Evolutionary conservation across 2,888 invertebrate species (phyloP), one percentile per base, ranked within the genome.

Genomic region (Lasioglossum calceatum): DNA sequence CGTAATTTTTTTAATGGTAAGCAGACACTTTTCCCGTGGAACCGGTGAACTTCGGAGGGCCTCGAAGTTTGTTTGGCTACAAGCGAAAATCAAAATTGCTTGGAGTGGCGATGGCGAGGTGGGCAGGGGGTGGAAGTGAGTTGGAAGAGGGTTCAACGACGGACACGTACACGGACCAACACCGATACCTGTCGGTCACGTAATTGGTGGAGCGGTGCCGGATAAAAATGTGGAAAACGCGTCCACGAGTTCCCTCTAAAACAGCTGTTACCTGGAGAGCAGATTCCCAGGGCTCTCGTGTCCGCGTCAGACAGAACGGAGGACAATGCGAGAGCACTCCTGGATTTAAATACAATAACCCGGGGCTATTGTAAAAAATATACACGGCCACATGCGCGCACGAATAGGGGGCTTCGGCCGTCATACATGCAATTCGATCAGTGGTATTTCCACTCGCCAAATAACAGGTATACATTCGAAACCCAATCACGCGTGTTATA

Each of bases 291-390:
- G 77, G 85, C 88, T 87, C 86, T 87, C 81, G 83, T 82, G 86
- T 84, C 79, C 87, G 84, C 84, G 87, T 82, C 83, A 86, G 77
- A 85, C 87, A 79, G 82, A 87, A 82, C 82, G 67, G 82, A 82
- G 88, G 89, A 87, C 81, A 85, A 83, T 89, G 88, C 77, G 87
- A 83, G 84, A 90, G 87, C 80, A 80, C 82, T 83, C 85, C 81
- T 85, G 89, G 87, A 92, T 92, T 92, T 92, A 92, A 92, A 92
- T 92, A 92, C 91, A 92, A 92, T 92, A 92, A 91, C 92, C 89
- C 82, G 87, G 76, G 92, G 92, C 91, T 86, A 88, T 87, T 87
- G 87, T 83, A 89, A 90, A 91, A 92, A 89, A 79, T 82, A 81
- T 86, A 83, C 47, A 81, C 79, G 67, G 50, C 70, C 82, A 67